Conservation (phyloP, 2,113 vertebrate species). For the Pygoscelis adeliae region DNA sequence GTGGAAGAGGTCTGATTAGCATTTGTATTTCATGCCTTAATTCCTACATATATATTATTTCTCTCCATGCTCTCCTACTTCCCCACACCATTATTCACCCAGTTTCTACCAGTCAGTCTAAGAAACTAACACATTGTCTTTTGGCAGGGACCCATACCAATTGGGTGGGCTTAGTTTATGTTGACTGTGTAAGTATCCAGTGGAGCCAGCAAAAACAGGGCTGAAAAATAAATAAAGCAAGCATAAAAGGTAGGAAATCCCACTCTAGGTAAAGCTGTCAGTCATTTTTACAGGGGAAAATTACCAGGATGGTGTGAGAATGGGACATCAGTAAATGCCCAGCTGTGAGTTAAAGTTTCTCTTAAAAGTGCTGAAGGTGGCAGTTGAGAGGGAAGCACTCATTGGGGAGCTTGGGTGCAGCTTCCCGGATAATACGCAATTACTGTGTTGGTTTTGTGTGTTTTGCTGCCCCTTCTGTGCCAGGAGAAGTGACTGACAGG, state of each 20-base stretch:
- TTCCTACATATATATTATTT: not conserved
- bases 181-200: not conserved
- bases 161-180: not conserved
- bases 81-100: not conserved
- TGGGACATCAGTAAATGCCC: not conserved
- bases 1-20: not conserved
- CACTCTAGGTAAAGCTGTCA: not conserved
- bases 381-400: not conserved
- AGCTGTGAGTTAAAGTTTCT: not conserved
- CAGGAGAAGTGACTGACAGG: not conserved
- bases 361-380: not conserved
- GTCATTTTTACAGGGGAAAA: not conserved
- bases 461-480: not conserved
- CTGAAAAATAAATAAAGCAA: not conserved
- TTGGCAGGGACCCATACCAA: not conserved
- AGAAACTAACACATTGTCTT: not conserved
- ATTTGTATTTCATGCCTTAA: not conserved
- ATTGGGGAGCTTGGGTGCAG: not conserved
- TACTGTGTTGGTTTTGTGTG: not conserved
- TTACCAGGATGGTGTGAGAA: not conserved
- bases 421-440: not conserved
- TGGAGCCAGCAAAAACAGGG: not conserved
- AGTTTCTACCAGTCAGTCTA: not conserved
- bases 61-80: not conserved
- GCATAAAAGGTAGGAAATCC: not conserved